A percentile compares a stretch with the other conserved stretches of the same genome.
Evolutionary conservation across 2,113 vertebrate genomes (phyloP).

Genomic region (Ctenomys sociabilis): DNA sequence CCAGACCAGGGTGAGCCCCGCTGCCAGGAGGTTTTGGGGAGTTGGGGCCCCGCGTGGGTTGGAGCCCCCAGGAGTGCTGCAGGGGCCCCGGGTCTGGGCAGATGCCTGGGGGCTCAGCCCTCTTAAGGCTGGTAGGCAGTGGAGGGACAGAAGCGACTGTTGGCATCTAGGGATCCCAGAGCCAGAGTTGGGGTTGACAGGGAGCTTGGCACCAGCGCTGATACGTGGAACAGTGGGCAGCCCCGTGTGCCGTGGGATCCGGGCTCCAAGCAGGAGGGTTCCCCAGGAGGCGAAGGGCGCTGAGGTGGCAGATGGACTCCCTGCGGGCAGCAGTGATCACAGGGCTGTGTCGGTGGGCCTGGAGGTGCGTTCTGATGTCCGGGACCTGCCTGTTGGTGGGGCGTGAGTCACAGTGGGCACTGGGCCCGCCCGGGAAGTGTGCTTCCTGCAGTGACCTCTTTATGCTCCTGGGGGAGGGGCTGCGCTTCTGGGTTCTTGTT

Average conservation of each 20-base stretch:
- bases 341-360: background rate
- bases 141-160: background rate
- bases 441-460: conserved; percentile 75
- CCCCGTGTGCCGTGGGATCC: background rate
- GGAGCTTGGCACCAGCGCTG: background rate
- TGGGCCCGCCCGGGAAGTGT: conserved; percentile 50
- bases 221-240: background rate
- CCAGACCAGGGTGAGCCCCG: conserved; percentile 69
- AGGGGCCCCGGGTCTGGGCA: background rate
- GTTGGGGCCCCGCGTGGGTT: background rate
- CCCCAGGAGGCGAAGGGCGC: background rate
- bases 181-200: background rate
- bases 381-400: conserved; percentile 63
- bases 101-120: background rate
- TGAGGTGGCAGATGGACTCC: conserved; percentile 31
- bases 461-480: conserved; percentile 25
- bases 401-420: conserved; percentile 66
- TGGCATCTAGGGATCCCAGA: background rate
- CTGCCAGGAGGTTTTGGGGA: background rate
- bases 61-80: background rate
- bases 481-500: conserved; percentile 7
- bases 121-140: background rate
- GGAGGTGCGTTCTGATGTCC: background rate
- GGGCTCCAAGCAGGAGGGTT: background rate
- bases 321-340: conserved; percentile 39